phyloP scores from a whole-genome alignment of 1,140 invertebrate species.

The Chironomus tepperi region DNA sequence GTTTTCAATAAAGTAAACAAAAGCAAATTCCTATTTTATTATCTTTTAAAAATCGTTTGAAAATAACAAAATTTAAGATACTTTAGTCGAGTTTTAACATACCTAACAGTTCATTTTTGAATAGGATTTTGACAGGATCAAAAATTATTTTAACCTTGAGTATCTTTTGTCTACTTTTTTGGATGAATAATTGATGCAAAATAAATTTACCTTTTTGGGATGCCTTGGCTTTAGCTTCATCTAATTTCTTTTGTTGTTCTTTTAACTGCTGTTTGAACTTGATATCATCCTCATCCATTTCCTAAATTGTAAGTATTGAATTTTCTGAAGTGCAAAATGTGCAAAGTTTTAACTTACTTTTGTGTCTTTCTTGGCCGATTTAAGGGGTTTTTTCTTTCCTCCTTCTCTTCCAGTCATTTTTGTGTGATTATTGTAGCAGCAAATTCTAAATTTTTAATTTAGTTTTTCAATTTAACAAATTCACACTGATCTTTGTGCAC shows the following conservation, averaged over 20 bases:
- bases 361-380: neutral
- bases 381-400: neutral
- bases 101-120: too few relatives aligned
- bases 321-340: neutral
- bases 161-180: too few relatives aligned
- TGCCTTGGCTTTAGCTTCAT: neutral
- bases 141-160: too few relatives aligned
- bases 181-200: too few relatives aligned
- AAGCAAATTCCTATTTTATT: too few relatives aligned
- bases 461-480: too few relatives aligned
- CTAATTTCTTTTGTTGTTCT: neutral
- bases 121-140: too few relatives aligned
- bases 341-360: neutral
- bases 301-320: neutral
- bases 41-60: too few relatives aligned
- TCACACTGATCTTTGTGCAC: too few relatives aligned
- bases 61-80: too few relatives aligned
- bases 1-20: too few relatives aligned
- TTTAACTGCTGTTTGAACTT: constrained; percentile 9
- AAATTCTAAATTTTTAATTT: neutral
- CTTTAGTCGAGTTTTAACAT: too few relatives aligned
- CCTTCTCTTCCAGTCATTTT: constrained; percentile 14
- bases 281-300: neutral
- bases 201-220: neutral
- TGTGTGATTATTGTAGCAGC: neutral